Evolutionary conservation across 2,113 vertebrate species (phyloP).

Genomic region (Mormyrus lacerda): DNA sequence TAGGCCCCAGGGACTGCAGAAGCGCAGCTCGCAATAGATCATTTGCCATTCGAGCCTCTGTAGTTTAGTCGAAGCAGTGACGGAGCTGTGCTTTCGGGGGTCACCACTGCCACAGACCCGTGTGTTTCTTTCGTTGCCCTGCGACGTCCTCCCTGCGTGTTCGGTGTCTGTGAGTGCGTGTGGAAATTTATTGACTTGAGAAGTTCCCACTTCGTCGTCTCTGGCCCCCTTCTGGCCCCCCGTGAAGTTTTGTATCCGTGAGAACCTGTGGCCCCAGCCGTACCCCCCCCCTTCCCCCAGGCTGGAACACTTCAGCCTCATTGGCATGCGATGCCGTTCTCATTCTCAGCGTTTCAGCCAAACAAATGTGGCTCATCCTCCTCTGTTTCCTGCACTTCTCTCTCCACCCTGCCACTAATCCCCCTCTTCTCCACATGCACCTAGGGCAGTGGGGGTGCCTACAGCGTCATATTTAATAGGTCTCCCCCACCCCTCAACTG

Average conservation of each 20-base stretch:
- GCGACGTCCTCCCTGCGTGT: background rate
- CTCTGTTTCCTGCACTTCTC: slow-evolving; percentile 22
- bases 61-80: slow-evolving; percentile 47
- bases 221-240: background rate
- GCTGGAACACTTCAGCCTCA: background rate
- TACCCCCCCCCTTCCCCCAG: background rate
- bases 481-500: background rate
- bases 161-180: background rate
- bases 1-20: background rate
- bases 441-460: slow-evolving; percentile 35
- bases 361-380: background rate
- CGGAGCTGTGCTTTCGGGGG: background rate
- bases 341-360: background rate
- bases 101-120: background rate
- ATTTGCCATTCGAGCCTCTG: background rate
- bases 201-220: background rate
- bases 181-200: background rate
- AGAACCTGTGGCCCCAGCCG: background rate
- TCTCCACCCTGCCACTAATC: background rate
- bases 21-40: background rate
- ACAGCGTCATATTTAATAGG: background rate
- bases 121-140: background rate
- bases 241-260: background rate
- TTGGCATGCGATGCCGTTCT: background rate
- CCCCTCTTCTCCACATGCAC: slow-evolving; percentile 25